These are phyloP conservation scores for Clarias gariepinus DNA, from an alignment of 2,113 vertebrate species.

Conservation along the genomic window DNA sequence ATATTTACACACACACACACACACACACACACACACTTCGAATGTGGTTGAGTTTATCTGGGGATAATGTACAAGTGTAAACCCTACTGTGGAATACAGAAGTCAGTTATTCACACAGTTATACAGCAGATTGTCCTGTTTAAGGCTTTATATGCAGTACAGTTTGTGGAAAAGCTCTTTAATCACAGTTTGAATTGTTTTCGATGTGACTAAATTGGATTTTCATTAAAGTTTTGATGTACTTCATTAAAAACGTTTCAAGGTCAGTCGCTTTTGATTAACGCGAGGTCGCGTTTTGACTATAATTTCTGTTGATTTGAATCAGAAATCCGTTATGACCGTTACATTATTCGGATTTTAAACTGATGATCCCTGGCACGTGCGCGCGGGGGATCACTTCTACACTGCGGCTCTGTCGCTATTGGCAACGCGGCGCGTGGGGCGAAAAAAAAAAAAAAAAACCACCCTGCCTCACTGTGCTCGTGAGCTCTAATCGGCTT, in stretches of 20 bases:
- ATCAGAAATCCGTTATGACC: neutral
- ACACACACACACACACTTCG: neutral
- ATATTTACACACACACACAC: neutral
- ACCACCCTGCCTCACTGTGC: neutral
- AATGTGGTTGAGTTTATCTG: neutral
- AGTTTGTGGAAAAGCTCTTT: neutral
- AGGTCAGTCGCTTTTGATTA: neutral
- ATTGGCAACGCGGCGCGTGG: neutral
- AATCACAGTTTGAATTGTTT: neutral
- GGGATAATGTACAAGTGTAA: too few relatives aligned
- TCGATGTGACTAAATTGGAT: neutral
- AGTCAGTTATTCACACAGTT: neutral
- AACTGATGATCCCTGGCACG: neutral
- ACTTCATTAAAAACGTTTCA: neutral
- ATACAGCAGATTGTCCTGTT: neutral
- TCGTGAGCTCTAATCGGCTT: conserved; percentile 25
- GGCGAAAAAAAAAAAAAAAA: neutral
- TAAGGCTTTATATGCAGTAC: neutral
- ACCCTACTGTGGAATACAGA: neutral
- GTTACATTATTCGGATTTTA: neutral
- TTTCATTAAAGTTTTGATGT: neutral
- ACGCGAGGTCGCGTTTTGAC: too few relatives aligned
- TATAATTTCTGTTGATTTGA: too few relatives aligned
- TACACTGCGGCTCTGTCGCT: conserved; percentile 20
- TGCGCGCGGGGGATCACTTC: conserved; percentile 13